Conservation (phyloP, 2,797 vertebrate genomes). For the Myotis findleyi region DNA sequence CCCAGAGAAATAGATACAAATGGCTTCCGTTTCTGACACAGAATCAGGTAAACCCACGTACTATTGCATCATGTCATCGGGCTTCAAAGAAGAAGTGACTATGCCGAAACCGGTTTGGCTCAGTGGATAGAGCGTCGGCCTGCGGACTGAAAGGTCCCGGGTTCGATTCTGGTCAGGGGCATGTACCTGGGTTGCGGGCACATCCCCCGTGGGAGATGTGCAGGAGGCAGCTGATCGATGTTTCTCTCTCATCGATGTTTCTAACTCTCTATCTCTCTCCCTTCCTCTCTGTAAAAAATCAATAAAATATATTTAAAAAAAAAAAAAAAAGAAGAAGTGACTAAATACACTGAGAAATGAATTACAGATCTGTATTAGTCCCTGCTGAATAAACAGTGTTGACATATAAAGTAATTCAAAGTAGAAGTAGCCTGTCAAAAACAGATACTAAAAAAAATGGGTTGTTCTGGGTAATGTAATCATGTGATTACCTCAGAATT, state of each 20-base stretch:
- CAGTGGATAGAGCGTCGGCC: too few relatives aligned
- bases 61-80: background rate
- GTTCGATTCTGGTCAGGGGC: too few relatives aligned
- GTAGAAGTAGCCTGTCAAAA: constrained; percentile 27
- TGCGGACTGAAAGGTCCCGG: too few relatives aligned
- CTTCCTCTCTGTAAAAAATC: too few relatives aligned
- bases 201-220: too few relatives aligned
- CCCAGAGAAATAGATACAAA: background rate
- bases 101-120: too few relatives aligned
- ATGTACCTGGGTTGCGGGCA: too few relatives aligned
- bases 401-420: background rate
- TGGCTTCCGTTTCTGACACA: background rate
- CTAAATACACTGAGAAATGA: background rate
- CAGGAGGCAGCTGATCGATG: too few relatives aligned
- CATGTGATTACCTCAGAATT: constrained; percentile 5
- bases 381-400: background rate
- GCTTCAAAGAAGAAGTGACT: background rate
- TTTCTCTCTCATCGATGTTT: too few relatives aligned
- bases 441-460: constrained; percentile 12
- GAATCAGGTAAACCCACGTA: background rate
- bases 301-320: too few relatives aligned
- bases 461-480: constrained; percentile 1
- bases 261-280: too few relatives aligned
- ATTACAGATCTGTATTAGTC: background rate
- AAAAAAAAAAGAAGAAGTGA: background rate